Base-by-base conservation (phyloP, 2,113 vertebrate genomes). In the Mugil cephalus region DNA sequence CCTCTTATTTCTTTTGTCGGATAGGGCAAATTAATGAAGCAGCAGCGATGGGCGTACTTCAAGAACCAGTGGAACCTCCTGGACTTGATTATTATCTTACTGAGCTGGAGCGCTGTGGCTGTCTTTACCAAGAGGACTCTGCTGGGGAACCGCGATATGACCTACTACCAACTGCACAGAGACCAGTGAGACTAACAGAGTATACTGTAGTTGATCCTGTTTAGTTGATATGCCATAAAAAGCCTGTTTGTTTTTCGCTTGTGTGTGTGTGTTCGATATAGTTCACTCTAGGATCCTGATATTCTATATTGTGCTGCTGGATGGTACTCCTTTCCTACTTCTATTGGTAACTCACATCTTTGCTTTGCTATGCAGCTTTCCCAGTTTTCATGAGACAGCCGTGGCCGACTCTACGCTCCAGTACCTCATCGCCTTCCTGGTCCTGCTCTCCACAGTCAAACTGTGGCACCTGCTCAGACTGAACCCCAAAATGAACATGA, bases 401-500 rank as follows among this genome's bases (percentile, higher is more conserved):
- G 79, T 73, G 4, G 93, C 95, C 0, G 95, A 98, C 9, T 87
- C 93, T 0, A 75, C 82, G 30, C 93, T 99, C 59, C 96, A 96
- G 45, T 96, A 97, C 80, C 77, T 97, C 69, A 93, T 98, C 7
- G 97, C 96, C 0, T 96, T 98, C 89, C 73, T 99, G 68, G 96
- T 98, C 35, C 93, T 98, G 40, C 92, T 98, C 17, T 88, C 96
- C 69, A 97, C 95, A 0, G 79, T 96, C 77, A 98, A 98, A 82
- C 86, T 98, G 74, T 98, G 97, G 96, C 96, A 96, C 43, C 94
- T 98, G 64, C 85, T 98, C 79, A 91, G 97, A 77, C 82, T 99
- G 65, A 98, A 98, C 77, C 94, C 96, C 56, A 96, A 96, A 75
- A 91, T 97, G 80, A 92, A 96, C 89, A 91, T 97, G 94, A 95